These are phyloP conservation scores for Sclerurus mexicanus DNA, from an alignment of 2,113 vertebrate species.

Conservation along the genomic window DNA sequence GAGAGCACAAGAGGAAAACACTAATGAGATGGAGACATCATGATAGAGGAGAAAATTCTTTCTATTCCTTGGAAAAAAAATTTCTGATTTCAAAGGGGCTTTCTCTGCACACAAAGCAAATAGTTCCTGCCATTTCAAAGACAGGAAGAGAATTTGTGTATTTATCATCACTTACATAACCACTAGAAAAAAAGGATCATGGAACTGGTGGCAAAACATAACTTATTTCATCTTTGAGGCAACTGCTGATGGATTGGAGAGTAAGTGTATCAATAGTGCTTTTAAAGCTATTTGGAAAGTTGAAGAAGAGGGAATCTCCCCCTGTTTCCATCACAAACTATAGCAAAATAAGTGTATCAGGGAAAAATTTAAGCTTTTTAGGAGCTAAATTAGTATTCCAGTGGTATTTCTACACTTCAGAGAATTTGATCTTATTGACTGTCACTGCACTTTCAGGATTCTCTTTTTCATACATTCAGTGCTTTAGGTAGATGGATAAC, in stretches of 20 bases:
- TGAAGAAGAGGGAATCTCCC: not conserved
- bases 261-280: not conserved
- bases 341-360: not conserved
- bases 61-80: not conserved
- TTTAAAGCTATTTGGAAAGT: not conserved
- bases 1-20: not conserved
- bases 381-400: not conserved
- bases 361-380: not conserved
- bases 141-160: not conserved
- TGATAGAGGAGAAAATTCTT: not conserved
- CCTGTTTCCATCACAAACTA: not conserved
- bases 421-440: not conserved
- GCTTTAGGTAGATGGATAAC: not conserved
- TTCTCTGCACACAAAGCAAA: not conserved
- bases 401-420: not conserved
- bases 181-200: not conserved
- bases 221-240: not conserved
- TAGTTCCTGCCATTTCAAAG: not conserved
- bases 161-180: not conserved
- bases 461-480: not conserved
- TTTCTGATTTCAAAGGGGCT: not conserved
- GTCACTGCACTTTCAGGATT: not conserved
- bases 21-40: rapidly evolving
- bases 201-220: not conserved
- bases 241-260: not conserved